Evolutionary conservation across 2,888 invertebrate species (phyloP), one percentile per base, ranked within the genome.

Genomic region (Papilio elwesi): DNA sequence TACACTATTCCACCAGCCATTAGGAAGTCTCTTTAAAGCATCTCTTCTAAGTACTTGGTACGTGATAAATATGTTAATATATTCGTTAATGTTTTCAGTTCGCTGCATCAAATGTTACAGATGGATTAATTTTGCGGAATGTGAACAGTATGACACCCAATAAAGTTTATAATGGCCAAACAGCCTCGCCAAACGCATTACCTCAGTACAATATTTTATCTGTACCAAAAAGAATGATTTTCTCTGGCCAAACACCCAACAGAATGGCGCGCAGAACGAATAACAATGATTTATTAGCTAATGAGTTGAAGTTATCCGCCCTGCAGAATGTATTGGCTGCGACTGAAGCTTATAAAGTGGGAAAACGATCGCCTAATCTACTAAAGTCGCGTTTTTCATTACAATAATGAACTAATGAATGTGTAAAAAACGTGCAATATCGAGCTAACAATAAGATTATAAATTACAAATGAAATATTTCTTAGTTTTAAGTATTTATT

Each of bases 311-410:
- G 64, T 80, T 85, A 51, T 80, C 84, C 0, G 87, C 86, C 0
- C 73, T 87, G 0, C 82, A 85, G 57, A 88, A 82, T 70, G 68
- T 89, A 10, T 74, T 82, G 66, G 74, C 78, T 0, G 86, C 86
- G 0, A 79, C 82, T 0, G 83, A 78, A 51, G 77, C 80, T 0
- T 82, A 79, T 66, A 79, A 55, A 53, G 13, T 36, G 53, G 68
- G 69, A 3, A 73, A 66, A 51, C 65, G 13, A 62, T 47, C 66
- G 16, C 26, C 57, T 0, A 73, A 69, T 47, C 57, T 69, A 16
- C 49, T 65, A 6, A 69, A 69, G 11, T 43, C 16, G 12, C 68
- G 68, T 26, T 26, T 71, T n/a, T 47, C 70, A 2, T 38, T 65
- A 51, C 48, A 70, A 26, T 43, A 36, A 26, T 13, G 12, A 57